A percentile compares a stretch with the other conserved stretches of the same genome.
phyloP scores from a whole-genome alignment of 1,140 invertebrate species.

The Orchesella cincta region DNA sequence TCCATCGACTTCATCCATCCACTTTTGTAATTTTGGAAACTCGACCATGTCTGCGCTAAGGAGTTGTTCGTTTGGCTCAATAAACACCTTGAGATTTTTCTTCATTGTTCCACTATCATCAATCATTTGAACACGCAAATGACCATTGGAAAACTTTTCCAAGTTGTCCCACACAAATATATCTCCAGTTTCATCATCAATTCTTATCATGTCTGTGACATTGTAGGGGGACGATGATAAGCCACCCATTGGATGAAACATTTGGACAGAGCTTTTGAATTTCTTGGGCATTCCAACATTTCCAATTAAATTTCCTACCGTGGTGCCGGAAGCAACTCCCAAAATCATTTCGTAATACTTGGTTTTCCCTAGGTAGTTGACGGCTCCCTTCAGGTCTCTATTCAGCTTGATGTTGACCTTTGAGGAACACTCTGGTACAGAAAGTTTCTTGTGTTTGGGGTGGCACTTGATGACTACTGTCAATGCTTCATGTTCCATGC shows the following conservation, averaged over 20 bases:
- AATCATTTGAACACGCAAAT: constrained; percentile 42
- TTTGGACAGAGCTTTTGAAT: constrained; percentile 41
- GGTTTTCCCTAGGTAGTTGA: constrained; percentile 22
- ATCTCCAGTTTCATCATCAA: constrained; percentile 46
- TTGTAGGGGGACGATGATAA: constrained; percentile 40
- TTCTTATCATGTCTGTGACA: constrained; percentile 40
- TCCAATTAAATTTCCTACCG: constrained; percentile 48
- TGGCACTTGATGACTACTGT: constrained; percentile 46
- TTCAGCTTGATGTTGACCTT: constrained; percentile 44
- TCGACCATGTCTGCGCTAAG: constrained; percentile 45
- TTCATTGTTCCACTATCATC: constrained; percentile 33
- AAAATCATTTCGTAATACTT: constrained; percentile 47
- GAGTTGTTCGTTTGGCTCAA: constrained; percentile 46
- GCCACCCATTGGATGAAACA: constrained; percentile 42
- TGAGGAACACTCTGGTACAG: constrained; percentile 44
- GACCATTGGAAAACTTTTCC: constrained; percentile 48
- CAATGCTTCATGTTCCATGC: constrained; percentile 44
- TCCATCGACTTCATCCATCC: constrained; percentile 43
- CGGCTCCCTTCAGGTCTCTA: constrained; percentile 34
- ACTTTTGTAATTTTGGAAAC: constrained; percentile 40
- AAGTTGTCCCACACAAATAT: constrained; percentile 50
- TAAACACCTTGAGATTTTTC: constrained; percentile 48
- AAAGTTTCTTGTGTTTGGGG: constrained; percentile 43
- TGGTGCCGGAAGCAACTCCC: constrained; percentile 41
- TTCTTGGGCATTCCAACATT: constrained; percentile 45